Percentiles rank a stretch among this genome's conserved stretches.
Conservation (phyloP, 2,113 vertebrate genomes). For the Circaetus cinerascens region DNA sequence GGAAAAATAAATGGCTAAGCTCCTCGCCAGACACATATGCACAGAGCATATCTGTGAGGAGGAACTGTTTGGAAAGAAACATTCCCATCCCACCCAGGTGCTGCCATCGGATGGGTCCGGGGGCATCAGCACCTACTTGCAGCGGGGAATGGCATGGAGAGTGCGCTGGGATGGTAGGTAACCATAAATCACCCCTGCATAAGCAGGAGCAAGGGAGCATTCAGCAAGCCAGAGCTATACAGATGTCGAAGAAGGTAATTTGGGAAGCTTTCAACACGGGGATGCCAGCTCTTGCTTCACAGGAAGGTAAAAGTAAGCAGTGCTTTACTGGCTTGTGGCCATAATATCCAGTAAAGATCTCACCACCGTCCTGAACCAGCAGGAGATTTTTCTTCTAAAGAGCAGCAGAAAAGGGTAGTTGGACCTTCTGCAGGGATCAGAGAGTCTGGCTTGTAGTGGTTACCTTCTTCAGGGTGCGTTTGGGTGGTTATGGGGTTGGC, state of each 20-base stretch:
- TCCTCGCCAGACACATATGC: conserved; percentile 67
- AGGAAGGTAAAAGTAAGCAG: background rate
- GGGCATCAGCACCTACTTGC: background rate
- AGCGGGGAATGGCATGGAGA: background rate
- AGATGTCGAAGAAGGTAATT: background rate
- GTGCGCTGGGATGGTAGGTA: background rate
- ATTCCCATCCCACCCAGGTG: background rate
- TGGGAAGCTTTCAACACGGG: background rate
- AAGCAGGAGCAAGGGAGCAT: background rate
- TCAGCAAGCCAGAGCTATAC: background rate
- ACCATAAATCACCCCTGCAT: background rate
- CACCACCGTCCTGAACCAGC: background rate
- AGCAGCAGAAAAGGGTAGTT: background rate
- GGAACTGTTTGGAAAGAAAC: background rate
- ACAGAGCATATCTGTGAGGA: conserved; percentile 33
- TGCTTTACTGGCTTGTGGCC: background rate
- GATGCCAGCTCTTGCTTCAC: background rate
- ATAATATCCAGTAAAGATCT: background rate
- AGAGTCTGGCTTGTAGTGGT: background rate
- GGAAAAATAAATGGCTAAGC: conserved; percentile 85
- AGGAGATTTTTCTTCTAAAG: background rate
- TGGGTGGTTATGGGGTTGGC: background rate
- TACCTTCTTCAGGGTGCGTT: background rate
- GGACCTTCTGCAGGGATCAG: background rate
- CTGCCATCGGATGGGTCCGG: background rate